Percentiles rank a stretch among this genome's conserved stretches.
phyloP scores from a whole-genome alignment of 2,797 vertebrate genomes.

The Galaxias olidus region DNA sequence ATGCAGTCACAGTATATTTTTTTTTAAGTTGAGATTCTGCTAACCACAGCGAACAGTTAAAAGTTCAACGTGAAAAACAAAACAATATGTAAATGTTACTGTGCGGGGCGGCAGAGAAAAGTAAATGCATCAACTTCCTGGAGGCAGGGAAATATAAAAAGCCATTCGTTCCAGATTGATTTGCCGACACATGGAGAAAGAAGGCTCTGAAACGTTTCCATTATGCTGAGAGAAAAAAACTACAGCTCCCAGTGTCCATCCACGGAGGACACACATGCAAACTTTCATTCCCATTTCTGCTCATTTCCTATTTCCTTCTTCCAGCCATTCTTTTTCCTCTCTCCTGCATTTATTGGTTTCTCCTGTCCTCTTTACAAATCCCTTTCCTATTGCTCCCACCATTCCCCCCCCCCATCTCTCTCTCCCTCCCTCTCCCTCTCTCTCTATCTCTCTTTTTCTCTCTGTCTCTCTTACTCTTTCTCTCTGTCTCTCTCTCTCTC shows the following conservation, averaged over 20 bases:
- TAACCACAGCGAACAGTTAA: no score
- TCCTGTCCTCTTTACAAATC: neutral
- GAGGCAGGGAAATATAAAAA: no score
- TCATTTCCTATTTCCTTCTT: neutral
- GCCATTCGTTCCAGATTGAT: conserved; percentile 39
- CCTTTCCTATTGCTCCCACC: conserved; percentile 4
- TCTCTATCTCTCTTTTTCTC: neutral
- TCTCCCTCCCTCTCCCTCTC: conserved; percentile 3
- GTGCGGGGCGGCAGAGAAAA: no score
- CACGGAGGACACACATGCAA: neutral
- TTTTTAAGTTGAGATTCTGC: no score
- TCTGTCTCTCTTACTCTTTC: no score
- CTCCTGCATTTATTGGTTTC: conserved; percentile 9
- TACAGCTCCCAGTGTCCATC: no score
- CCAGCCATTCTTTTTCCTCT: conserved; percentile 4
- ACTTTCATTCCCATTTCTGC: neutral
- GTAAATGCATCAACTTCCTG: no score
- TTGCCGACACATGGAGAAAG: conserved; percentile 60
- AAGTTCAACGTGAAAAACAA: no score
- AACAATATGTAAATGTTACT: no score
- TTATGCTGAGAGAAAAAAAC: no score
- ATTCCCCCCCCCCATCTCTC: neutral
- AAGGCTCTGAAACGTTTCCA: conserved; percentile 68
- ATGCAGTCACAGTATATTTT: no score
- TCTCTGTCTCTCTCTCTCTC: conserved; percentile 4